phyloP scores from a whole-genome alignment of 2,113 vertebrate species.

The Eira barbara region DNA sequence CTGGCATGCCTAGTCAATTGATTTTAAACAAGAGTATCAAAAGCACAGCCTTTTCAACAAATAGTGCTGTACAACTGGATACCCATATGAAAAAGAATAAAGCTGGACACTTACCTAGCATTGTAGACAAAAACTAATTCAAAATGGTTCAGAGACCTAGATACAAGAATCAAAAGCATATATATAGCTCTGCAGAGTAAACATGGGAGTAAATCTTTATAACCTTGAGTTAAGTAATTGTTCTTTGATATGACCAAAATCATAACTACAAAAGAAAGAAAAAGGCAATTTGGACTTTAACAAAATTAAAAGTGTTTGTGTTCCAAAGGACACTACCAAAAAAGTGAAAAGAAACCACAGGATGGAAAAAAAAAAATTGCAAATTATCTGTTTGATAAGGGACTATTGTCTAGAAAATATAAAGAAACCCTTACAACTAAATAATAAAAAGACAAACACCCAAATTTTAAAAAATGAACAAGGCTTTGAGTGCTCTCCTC shows the following conservation, averaged over 20 bases:
- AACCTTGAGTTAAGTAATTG: background rate
- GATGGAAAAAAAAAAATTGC: background rate
- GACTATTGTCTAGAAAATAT: background rate
- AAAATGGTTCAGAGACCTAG: background rate
- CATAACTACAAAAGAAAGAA: background rate
- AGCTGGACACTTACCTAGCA: background rate
- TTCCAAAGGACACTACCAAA: background rate
- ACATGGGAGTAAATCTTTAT: background rate
- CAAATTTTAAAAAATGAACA: background rate
- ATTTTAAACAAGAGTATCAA: background rate
- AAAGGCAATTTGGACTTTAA: background rate
- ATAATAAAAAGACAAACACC: background rate
- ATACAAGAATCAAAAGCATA: background rate
- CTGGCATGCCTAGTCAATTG: background rate
- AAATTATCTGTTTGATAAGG: background rate
- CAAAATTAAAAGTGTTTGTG: background rate
- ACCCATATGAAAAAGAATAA: background rate
- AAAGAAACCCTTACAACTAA: background rate
- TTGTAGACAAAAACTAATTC: background rate
- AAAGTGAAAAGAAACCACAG: background rate
- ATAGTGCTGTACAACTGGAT: background rate
- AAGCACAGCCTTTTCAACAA: background rate
- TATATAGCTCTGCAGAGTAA: background rate
- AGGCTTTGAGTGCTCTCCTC: background rate
- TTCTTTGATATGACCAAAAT: background rate